Evolutionary conservation across 2,113 vertebrate species (phyloP), one percentile per base, ranked within the genome.

Genomic region (Poecilia latipinna): DNA sequence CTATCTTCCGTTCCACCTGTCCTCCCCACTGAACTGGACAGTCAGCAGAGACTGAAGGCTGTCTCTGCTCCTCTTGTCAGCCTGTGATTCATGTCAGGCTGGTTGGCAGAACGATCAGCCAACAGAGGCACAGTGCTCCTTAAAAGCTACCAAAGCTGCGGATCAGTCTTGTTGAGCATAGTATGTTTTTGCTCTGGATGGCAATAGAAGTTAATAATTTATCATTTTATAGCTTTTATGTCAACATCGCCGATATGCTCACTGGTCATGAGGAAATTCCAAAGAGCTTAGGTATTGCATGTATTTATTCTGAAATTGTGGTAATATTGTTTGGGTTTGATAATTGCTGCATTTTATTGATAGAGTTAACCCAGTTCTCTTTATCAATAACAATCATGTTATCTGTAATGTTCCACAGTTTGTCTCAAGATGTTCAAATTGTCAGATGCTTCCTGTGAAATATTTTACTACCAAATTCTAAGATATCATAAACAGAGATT

Each of bases 121-220:
- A 57, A 57, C 24, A 57, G 6, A n/a, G 51, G 17, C 51, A n/a
- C 6, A n/a, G 17, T 3, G 63, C 33, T 65, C 32, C 33, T 35
- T 65, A 35, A 65, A 31, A 22, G 32, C 32, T 33, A 24, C 28
- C 31, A 35, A 68, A 33, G 32, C 2, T 61, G 54, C 19, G 32
- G 42, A 68, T 66, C 35, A n/a, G 26, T 39, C 26, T 64, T 31
- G 8, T 19, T 31, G 28, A 17, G 61, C 12, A 31, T 10, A 37
- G 2, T 37, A 32, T 29, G 13, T 44, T 48, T 67, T 31, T 64
- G 62, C 26, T 77, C 68, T 35, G 32, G 72, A 39, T 24, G 79
- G 76, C 70, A 67, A 70, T 62, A 68, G 5, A 33, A 44, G 44
- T 60, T 83, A 89, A 88, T 88, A 57, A 83, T 90, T 86, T 78